Percentiles rank a stretch among this genome's conserved stretches.
Evolutionary conservation across 92 coral and sea anemone genomes (phyloP).

Genomic region (Micromussa lordhowensis): DNA sequence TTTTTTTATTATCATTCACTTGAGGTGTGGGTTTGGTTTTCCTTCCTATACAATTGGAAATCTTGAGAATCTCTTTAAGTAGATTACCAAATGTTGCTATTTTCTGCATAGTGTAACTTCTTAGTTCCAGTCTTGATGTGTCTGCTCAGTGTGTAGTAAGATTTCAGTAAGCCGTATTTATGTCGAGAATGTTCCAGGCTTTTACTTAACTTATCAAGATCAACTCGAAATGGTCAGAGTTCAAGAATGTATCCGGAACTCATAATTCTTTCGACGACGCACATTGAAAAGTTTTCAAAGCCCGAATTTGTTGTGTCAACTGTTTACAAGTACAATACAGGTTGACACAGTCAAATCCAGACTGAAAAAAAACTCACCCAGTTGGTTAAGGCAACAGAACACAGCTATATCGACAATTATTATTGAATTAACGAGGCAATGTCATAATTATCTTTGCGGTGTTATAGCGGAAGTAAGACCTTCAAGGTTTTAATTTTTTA

Average conservation of each 20-base stretch:
- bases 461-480: background rate
- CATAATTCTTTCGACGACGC: conserved; percentile 4
- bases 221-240: background rate
- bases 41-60: background rate
- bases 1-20: background rate
- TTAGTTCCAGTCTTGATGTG: background rate
- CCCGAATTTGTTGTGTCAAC: background rate
- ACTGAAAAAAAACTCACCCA: background rate
- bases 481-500: background rate
- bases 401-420: background rate
- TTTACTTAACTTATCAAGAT: background rate
- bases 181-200: background rate
- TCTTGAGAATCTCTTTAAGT: background rate
- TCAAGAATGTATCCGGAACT: conserved; percentile 4
- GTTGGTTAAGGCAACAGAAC: background rate
- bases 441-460: background rate
- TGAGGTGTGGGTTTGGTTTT: background rate
- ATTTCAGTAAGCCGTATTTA: background rate
- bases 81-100: conserved; percentile 2
- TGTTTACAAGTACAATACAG: background rate
- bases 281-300: background rate
- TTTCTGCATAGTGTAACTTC: background rate
- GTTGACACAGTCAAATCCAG: background rate
- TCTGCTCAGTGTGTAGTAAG: background rate
- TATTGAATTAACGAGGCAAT: background rate